Percentiles rank a stretch among this genome's conserved stretches.
These are phyloP conservation scores for Pempheris klunzingeri DNA, from an alignment of 2,797 vertebrate species.

Conservation along the genomic window DNA sequence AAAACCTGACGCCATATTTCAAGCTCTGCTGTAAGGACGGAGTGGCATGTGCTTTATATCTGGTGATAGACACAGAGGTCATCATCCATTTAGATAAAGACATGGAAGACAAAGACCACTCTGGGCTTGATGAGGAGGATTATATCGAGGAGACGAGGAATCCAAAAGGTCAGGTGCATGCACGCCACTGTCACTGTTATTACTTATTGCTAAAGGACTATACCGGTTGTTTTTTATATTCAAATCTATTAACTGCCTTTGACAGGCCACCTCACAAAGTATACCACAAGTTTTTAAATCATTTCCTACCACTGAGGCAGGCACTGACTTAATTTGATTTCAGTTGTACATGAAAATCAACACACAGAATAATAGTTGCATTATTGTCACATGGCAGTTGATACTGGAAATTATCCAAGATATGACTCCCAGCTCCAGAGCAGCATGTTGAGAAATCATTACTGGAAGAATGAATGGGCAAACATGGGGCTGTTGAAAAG, in stretches of 20 bases:
- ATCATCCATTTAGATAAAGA: conserved; percentile 34
- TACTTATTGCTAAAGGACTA: neutral
- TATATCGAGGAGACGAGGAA: conserved; percentile 11
- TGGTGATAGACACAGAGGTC: conserved; percentile 81
- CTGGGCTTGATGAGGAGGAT: conserved; percentile 54
- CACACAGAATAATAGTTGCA: neutral
- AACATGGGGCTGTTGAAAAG: neutral
- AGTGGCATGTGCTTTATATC: conserved; percentile 81
- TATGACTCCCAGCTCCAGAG: neutral
- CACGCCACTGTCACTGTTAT: neutral
- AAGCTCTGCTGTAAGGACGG: conserved; percentile 79
- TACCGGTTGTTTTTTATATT: neutral
- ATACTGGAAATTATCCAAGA: conserved; percentile 1
- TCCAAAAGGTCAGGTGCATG: conserved; percentile 49
- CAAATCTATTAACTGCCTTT: neutral
- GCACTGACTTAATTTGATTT: neutral
- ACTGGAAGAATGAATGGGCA: conserved; percentile 10
- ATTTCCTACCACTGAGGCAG: neutral
- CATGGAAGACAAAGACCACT: conserved; percentile 33
- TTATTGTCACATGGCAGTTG: neutral
- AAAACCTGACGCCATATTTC: conserved; percentile 73
- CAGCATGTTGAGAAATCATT: conserved; percentile 2
- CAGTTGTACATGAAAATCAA: neutral
- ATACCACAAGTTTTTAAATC: neutral
- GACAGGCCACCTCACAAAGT: neutral